Evolutionary conservation across 2,797 vertebrate species (phyloP).

Genomic region (Dryobates pubescens): DNA sequence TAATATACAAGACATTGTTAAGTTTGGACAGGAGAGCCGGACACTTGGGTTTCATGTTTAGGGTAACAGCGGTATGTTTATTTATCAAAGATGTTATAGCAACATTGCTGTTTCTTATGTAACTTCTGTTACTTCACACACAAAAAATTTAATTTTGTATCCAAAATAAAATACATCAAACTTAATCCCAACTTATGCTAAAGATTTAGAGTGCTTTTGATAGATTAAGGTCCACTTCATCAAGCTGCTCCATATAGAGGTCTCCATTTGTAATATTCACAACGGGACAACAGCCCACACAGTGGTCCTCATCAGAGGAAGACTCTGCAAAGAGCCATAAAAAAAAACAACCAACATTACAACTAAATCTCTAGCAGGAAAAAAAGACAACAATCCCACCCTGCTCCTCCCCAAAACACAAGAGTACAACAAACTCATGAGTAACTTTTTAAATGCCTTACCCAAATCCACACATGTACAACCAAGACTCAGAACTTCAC

Average conservation of each 20-base stretch:
- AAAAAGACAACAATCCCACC: not conserved
- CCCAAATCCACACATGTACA: not conserved
- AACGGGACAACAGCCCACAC: not conserved
- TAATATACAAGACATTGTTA: not conserved
- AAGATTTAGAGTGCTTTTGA: not conserved
- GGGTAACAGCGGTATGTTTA: not conserved
- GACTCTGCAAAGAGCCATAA: not conserved
- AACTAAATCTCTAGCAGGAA: not conserved
- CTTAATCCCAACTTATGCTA: not conserved
- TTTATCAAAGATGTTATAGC: not conserved
- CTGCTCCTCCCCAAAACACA: not conserved
- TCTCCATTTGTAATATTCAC: not conserved
- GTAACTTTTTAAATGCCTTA: not conserved
- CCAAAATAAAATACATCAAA: constrained; percentile 19
- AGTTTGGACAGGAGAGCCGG: not conserved
- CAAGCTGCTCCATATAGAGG: not conserved
- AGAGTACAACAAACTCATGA: not conserved
- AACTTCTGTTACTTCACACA: not conserved
- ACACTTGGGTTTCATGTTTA: not conserved
- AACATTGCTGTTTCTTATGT: not conserved
- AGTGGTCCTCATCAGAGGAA: not conserved
- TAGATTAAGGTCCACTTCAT: not conserved
- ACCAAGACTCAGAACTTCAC: accelerated
- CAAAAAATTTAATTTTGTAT: not conserved
- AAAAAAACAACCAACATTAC: not conserved